Evolutionary conservation across 2,797 vertebrate genomes (phyloP).

Genomic region (Benthosema pterotum): DNA sequence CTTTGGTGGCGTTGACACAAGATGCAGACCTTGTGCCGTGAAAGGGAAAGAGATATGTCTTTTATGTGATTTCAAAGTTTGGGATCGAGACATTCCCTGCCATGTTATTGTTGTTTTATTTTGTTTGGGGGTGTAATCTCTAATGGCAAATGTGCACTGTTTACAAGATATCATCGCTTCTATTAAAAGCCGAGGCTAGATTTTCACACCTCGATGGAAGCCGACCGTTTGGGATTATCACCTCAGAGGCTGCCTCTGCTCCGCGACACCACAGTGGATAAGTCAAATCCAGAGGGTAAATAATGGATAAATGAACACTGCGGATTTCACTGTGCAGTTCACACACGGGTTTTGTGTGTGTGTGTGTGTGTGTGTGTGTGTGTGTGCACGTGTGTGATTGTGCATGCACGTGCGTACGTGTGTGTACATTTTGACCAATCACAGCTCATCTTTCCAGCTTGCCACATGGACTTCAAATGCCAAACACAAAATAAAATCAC

Average conservation of each 20-base stretch:
- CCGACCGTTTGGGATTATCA: background rate
- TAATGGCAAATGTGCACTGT: background rate
- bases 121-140: constrained; percentile 4
- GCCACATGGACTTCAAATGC: too few relatives aligned
- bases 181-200: background rate
- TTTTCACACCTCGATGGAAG: background rate
- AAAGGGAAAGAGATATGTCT: constrained; percentile 2
- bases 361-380: background rate
- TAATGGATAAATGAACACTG: too few relatives aligned
- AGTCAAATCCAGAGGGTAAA: background rate
- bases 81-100: background rate
- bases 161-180: constrained; percentile 6
- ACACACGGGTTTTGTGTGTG: background rate
- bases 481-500: too few relatives aligned
- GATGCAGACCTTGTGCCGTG: background rate
- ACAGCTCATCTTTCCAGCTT: too few relatives aligned
- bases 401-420: background rate
- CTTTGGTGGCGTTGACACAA: background rate
- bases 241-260: background rate
- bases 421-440: too few relatives aligned
- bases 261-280: too few relatives aligned
- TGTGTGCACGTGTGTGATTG: too few relatives aligned
- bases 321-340: background rate
- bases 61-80: constrained; percentile 8
- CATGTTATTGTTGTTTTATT: constrained; percentile 4